Conservation (phyloP, 2,888 invertebrate species). For the Mythimna vitellina region DNA sequence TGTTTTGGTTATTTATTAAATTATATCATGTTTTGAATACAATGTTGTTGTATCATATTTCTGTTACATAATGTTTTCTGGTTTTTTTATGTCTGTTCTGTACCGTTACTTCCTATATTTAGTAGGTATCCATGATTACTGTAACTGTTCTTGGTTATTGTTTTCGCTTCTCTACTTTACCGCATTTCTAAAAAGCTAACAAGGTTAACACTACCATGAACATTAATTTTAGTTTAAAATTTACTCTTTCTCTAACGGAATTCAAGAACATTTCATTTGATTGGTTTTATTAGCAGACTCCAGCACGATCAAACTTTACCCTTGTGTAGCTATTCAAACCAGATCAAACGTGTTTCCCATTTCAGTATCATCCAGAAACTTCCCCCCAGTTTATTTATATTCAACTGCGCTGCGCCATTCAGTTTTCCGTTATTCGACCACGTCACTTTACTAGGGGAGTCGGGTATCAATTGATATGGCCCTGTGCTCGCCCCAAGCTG, state of each 20-base stretch:
- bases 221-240: slow-evolving; percentile 18
- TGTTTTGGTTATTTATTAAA: slow-evolving; percentile 50
- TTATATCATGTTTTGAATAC: slow-evolving; percentile 43
- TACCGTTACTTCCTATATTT: slow-evolving; percentile 48
- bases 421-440: slow-evolving; percentile 65
- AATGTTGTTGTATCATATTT: slow-evolving; percentile 47
- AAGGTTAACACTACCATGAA: slow-evolving; percentile 43
- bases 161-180: slow-evolving; percentile 23
- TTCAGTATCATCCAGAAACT: slow-evolving; percentile 34
- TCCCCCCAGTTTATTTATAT: slow-evolving; percentile 54
- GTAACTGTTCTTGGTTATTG: slow-evolving; percentile 22
- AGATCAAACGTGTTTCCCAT: slow-evolving; percentile 5
- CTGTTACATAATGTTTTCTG: slow-evolving; percentile 43
- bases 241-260: slow-evolving; percentile 12
- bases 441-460: slow-evolving; percentile 72
- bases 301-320: neutral
- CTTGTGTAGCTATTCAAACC: neutral
- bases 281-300: neutral
- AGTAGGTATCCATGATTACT: slow-evolving; percentile 19
- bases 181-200: slow-evolving; percentile 29
- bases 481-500: slow-evolving; percentile 80
- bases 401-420: slow-evolving; percentile 67
- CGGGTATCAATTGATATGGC: slow-evolving; percentile 85
- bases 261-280: slow-evolving; percentile 15
- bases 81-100: slow-evolving; percentile 18